Base-by-base conservation (phyloP, 2,797 vertebrate genomes). In the Phalloptychus januarius region DNA sequence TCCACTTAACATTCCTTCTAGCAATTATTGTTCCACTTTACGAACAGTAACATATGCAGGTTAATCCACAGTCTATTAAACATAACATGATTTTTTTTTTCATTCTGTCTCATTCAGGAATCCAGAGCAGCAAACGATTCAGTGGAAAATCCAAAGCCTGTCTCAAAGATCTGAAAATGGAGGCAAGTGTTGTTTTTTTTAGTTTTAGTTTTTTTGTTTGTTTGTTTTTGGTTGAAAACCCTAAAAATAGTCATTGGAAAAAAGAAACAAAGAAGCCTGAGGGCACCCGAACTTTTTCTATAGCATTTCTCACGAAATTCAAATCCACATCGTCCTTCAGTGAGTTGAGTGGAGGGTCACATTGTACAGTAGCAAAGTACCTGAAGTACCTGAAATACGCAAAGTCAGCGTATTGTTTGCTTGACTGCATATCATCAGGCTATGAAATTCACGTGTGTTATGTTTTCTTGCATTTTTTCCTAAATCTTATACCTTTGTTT, bases 141-240 rank as follows among this genome's bases (percentile, higher is more conserved):
- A 97, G 81, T 99, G 98, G 98, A 99, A 97, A 94, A 97, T 99
- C 88, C 93, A 97, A 2, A 98, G 98, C 79, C 97, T 99, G 88
- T 99, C 98, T 48, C 97, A 97, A 90, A 96, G 97, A 92, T 99
- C 98, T 61, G 98, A 99, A 92, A 99, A 99, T 7, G 98, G 98
- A 97, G 98, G 98, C 97, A 95, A 91, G 82, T 74, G 20, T 75
- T 67, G 20, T 70, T 79, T 31, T 71, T 23, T 70, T 2, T 23
- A 31, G 0, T 56, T 75, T 71, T n/a, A n/a, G n/a, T n/a, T 61
- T n/a, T 71, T 79, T 38, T 71, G 23, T 52, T 52, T 1, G 8
- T 52, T 52, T 52, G 20, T 3, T 10, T 71, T 3, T 18, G 38
- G 0, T 65, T 76, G 44, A 54, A n/a, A 45, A 50, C 7, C 5